phyloP scores from a whole-genome alignment of 2,797 vertebrate genomes.

The Trachops cirrhosus region DNA sequence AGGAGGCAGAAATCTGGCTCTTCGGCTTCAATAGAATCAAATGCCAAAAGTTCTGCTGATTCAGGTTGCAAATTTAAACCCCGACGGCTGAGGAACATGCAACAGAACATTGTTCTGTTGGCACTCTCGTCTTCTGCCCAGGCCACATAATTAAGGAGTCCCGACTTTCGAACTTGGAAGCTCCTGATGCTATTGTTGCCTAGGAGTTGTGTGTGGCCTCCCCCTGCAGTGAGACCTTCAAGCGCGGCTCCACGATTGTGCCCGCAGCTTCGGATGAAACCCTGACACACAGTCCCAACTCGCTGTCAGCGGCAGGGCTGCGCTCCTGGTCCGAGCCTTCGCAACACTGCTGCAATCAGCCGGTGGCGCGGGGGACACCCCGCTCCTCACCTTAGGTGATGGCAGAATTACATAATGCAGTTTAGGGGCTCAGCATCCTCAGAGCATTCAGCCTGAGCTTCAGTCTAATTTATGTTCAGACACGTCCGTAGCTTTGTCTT shows the following conservation, averaged over 20 bases:
- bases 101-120: constrained; percentile 35
- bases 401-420: background rate
- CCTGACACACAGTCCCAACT: background rate
- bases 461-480: constrained; percentile 38
- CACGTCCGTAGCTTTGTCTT: constrained; percentile 61
- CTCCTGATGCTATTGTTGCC: background rate
- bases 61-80: constrained; percentile 71
- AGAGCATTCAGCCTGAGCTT: background rate
- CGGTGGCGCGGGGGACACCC: background rate
- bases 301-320: background rate
- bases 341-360: background rate
- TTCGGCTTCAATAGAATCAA: constrained; percentile 66
- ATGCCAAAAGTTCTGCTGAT: constrained; percentile 63
- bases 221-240: constrained; percentile 18
- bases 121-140: constrained; percentile 1
- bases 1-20: constrained; percentile 68
- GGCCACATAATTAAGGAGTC: constrained; percentile 16
- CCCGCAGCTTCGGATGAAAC: constrained; percentile 49
- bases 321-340: background rate
- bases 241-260: constrained; percentile 33
- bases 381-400: background rate
- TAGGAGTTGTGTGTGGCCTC: constrained; percentile 47
- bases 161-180: constrained; percentile 55
- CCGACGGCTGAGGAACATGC: constrained; percentile 60
- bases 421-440: background rate